phyloP scores from a whole-genome alignment of 2,888 invertebrate species.

The Trachelus iudaicus region DNA sequence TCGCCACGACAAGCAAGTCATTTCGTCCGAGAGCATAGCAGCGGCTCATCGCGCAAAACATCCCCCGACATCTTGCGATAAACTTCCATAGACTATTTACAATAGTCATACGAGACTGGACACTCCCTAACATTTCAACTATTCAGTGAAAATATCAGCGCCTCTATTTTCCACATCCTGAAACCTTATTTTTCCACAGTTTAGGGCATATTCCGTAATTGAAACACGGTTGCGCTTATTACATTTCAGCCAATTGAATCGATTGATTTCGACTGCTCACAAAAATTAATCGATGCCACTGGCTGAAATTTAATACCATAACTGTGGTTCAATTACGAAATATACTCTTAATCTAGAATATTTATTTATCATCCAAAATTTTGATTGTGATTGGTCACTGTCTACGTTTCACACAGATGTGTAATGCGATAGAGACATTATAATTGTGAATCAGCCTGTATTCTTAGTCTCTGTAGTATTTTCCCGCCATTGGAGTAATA shows the following conservation, averaged over 20 bases:
- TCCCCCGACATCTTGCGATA: slow-evolving; percentile 62
- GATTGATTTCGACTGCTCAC: no score
- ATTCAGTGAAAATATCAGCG: background rate
- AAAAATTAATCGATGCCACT: no score
- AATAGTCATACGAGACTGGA: background rate
- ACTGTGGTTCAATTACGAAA: no score
- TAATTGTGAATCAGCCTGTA: background rate
- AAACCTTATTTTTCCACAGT: background rate
- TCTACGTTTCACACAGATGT: background rate
- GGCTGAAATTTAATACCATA: no score
- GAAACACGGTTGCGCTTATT: no score
- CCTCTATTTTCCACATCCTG: background rate
- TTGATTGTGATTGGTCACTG: background rate
- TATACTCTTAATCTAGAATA: background rate
- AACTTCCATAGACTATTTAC: slow-evolving; percentile 39
- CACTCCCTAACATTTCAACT: background rate
- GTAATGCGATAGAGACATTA: background rate
- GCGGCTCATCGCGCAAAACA: slow-evolving; percentile 56
- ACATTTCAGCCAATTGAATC: no score
- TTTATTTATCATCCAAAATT: background rate
- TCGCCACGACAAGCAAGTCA: slow-evolving; percentile 55
- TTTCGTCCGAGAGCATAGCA: slow-evolving; percentile 47
- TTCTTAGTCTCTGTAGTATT: background rate
- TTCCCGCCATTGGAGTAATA: background rate
- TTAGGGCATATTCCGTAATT: background rate